Percentiles rank a stretch among this genome's conserved stretches.
phyloP scores from a whole-genome alignment of 2,113 vertebrate genomes.

The Odontophorus gujanensis region DNA sequence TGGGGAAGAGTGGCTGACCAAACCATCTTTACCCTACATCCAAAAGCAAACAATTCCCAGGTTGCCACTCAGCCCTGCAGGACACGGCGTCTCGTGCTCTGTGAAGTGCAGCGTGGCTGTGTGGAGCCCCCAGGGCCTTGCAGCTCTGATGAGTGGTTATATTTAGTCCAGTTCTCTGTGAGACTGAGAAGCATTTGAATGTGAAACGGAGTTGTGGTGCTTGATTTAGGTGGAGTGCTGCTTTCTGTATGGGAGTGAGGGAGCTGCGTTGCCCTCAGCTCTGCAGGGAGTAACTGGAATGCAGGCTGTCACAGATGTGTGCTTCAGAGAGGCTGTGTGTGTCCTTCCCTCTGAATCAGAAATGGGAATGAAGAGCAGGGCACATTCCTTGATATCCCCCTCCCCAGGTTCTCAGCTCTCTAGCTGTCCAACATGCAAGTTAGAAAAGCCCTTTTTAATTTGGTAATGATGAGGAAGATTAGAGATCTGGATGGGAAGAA shows the following conservation, averaged over 20 bases:
- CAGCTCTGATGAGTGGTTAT: neutral
- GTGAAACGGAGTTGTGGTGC: neutral
- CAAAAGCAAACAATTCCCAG: neutral
- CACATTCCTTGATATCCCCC: neutral
- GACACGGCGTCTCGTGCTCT: accelerated
- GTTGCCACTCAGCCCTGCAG: neutral
- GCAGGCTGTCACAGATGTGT: neutral
- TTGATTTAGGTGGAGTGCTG: neutral
- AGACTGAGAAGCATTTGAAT: neutral
- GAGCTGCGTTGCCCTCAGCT: neutral
- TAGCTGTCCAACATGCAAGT: neutral
- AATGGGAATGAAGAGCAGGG: neutral
- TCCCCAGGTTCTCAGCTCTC: neutral
- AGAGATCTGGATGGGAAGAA: neutral
- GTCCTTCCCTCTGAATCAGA: neutral
- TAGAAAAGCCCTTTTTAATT: neutral
- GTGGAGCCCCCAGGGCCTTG: neutral
- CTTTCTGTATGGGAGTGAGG: accelerated
- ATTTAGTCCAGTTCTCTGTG: accelerated
- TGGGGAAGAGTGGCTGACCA: neutral
- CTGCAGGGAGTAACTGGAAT: neutral
- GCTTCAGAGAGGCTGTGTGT: neutral
- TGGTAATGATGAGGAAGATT: neutral
- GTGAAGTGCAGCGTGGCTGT: accelerated
- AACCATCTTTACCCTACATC: neutral